phyloP scores from a whole-genome alignment of 92 coral and sea anemone species.

The Zoanthus solanderi region DNA sequence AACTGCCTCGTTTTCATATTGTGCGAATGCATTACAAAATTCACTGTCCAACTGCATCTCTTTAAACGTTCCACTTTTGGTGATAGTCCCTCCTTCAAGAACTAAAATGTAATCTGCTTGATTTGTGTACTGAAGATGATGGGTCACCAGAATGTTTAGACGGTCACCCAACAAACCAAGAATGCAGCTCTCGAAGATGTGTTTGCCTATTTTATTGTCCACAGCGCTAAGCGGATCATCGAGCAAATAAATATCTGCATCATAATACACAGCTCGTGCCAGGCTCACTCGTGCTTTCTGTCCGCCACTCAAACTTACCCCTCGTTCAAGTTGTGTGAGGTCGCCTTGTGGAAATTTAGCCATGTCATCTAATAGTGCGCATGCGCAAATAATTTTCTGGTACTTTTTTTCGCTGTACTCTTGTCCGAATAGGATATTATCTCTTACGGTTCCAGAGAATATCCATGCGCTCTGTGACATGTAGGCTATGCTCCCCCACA shows the following conservation, averaged over 20 bases:
- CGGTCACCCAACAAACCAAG: neutral
- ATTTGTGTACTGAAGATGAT: slow-evolving; percentile 25
- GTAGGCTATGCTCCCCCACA: neutral
- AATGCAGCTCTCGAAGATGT: slow-evolving; percentile 21
- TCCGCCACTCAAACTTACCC: slow-evolving; percentile 24
- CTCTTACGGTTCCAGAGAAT: slow-evolving; percentile 21
- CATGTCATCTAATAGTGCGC: slow-evolving; percentile 20
- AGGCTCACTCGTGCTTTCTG: slow-evolving; percentile 31
- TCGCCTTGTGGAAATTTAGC: slow-evolving; percentile 27
- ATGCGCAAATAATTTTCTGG: neutral
- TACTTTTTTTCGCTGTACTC: slow-evolving; percentile 8
- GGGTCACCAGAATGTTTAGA: slow-evolving; percentile 17
- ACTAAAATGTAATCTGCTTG: slow-evolving; percentile 21
- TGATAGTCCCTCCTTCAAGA: neutral
- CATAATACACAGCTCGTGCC: slow-evolving; percentile 37
- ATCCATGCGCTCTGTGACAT: slow-evolving; percentile 35
- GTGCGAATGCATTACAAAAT: neutral
- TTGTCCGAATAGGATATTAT: slow-evolving; percentile 17
- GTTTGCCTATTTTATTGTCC: slow-evolving; percentile 21
- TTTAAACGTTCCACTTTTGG: slow-evolving; percentile 10
- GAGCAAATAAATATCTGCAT: slow-evolving; percentile 6
- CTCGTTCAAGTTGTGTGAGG: slow-evolving; percentile 26
- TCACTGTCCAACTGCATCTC: slow-evolving; percentile 4
- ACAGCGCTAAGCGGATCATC: slow-evolving; percentile 29
- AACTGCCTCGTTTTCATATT: slow-evolving; percentile 9